Evolutionary conservation across 1,140 invertebrate species (phyloP).

Genomic region (Arion vulgaris): DNA sequence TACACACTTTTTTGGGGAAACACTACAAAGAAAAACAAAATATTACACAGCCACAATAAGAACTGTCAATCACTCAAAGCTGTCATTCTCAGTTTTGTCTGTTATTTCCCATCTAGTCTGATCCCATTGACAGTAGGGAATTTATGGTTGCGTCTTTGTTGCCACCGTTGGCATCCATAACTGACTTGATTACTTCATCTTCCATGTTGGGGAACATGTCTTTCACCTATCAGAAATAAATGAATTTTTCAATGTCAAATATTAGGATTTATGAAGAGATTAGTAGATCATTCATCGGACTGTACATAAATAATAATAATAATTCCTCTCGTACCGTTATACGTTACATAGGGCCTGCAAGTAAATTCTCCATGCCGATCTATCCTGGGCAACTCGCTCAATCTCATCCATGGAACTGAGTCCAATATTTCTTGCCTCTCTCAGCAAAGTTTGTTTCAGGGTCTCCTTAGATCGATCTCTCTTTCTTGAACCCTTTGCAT

Average conservation of each 20-base stretch:
- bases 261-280: neutral
- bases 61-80: neutral
- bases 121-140: slow-evolving; percentile 82
- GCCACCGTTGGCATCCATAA: slow-evolving; percentile 89
- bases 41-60: neutral
- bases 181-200: slow-evolving; percentile 90
- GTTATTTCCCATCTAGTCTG: slow-evolving; percentile 45
- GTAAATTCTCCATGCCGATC: no score
- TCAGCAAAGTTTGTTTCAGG: no score
- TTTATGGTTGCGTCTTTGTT: slow-evolving; percentile 94
- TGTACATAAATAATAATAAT: no score
- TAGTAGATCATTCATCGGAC: no score
- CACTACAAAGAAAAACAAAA: no score
- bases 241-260: neutral
- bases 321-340: no score
- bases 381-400: no score
- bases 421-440: no score
- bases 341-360: no score
- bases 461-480: no score
- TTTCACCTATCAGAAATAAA: slow-evolving; percentile 78
- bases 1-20: neutral
- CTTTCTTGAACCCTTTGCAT: no score
- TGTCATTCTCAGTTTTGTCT: neutral
- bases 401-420: no score
- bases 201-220: slow-evolving; percentile 98